phyloP scores from a whole-genome alignment of 2,888 invertebrate species.

The Serripes groenlandicus region DNA sequence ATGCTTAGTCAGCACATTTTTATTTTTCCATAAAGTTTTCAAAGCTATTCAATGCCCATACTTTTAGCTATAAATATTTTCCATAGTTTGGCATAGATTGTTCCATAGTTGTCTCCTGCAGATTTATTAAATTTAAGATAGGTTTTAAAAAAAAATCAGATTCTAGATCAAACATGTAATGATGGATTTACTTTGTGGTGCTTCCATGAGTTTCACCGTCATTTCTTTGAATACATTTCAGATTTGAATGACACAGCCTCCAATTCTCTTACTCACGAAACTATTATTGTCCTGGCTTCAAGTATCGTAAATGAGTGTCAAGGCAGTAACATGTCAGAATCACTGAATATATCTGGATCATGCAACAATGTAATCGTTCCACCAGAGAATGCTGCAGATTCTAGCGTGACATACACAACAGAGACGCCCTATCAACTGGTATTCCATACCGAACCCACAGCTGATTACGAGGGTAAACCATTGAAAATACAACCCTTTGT shows the following conservation, averaged over 20 bases:
- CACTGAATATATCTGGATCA: neutral
- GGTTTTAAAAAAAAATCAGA: neutral
- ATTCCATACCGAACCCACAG: neutral
- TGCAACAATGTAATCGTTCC: neutral
- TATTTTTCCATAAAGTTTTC: neutral
- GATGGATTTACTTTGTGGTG: neutral
- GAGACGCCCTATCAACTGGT: neutral
- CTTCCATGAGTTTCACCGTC: neutral
- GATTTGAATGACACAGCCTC: neutral
- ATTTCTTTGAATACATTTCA: no score
- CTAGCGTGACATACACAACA: neutral
- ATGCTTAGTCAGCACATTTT: neutral
- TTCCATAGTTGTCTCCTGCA: neutral
- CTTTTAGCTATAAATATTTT: no score
- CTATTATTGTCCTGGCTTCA: neutral
- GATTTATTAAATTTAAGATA: neutral
- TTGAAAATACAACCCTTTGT: slow-evolving; percentile 42
- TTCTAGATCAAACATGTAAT: neutral
- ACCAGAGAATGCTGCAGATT: neutral
- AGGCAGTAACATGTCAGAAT: neutral
- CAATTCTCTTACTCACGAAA: neutral
- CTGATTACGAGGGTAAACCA: slow-evolving; percentile 22
- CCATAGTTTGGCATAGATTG: neutral
- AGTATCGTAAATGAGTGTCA: neutral
- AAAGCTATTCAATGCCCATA: neutral